Conservation (phyloP, 1,140 invertebrate genomes). For the Telenomus remus region DNA sequence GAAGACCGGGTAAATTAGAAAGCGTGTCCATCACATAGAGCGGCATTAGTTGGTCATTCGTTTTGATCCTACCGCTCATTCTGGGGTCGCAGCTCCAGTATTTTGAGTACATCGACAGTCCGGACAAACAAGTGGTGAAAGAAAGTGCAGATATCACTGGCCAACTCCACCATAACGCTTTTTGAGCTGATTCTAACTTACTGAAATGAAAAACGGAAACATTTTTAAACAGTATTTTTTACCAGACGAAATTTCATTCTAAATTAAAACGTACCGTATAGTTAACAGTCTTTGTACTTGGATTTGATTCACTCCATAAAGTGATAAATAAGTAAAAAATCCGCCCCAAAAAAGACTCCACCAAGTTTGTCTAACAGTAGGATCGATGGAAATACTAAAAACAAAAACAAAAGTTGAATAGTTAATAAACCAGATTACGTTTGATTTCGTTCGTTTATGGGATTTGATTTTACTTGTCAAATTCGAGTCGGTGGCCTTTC, state of each 20-base stretch:
- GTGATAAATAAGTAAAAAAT: constrained; percentile 84
- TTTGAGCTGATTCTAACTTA: constrained; percentile 80
- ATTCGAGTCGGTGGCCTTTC: constrained; percentile 80
- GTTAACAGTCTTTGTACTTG: constrained; percentile 70
- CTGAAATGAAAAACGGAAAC: constrained; percentile 62
- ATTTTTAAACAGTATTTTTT: too few species aligned
- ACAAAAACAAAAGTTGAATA: constrained; percentile 1
- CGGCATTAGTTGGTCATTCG: constrained; percentile 81
- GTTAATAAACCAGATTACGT: not conserved
- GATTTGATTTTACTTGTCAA: constrained; percentile 78
- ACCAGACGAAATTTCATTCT: too few species aligned
- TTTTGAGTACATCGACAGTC: constrained; percentile 86
- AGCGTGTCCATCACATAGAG: constrained; percentile 87
- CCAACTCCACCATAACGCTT: constrained; percentile 82
- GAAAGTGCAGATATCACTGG: constrained; percentile 81
- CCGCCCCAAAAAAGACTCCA: constrained; percentile 87
- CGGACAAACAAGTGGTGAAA: constrained; percentile 83
- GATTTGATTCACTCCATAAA: constrained; percentile 89
- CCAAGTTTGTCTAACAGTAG: constrained; percentile 84
- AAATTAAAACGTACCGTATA: constrained; percentile 59
- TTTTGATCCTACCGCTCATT: constrained; percentile 75
- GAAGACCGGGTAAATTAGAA: constrained; percentile 80
- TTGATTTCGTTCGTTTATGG: not conserved
- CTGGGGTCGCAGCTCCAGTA: constrained; percentile 86
- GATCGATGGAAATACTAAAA: constrained; percentile 80